Evolutionary conservation across 2,113 vertebrate species (phyloP).

Genomic region (Dicerorhinus sumatrensis): DNA sequence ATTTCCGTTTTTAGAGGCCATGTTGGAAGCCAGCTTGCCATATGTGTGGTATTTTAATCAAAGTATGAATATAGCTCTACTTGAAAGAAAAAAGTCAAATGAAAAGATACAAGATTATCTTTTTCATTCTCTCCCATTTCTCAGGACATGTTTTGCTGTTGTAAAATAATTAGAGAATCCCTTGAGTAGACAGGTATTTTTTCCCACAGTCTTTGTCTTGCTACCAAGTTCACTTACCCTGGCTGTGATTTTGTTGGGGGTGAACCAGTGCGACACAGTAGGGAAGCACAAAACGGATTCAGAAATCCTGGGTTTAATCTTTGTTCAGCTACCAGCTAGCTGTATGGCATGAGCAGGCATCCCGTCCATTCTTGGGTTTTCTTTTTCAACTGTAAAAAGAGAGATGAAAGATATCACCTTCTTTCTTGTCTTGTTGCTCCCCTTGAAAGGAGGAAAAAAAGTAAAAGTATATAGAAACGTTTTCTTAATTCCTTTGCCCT

Average conservation of each 20-base stretch:
- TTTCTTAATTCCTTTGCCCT: background rate
- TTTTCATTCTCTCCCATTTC: background rate
- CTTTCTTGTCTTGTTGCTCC: background rate
- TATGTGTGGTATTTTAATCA: slow-evolving; percentile 57
- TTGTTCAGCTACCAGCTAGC: background rate
- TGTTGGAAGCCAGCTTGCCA: slow-evolving; percentile 7
- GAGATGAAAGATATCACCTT: background rate
- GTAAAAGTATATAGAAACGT: background rate
- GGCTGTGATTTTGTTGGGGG: background rate
- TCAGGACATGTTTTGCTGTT: background rate
- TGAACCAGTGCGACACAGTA: background rate
- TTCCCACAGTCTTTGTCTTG: background rate
- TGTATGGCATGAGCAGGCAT: background rate
- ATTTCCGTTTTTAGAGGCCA: background rate
- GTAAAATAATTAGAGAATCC: background rate
- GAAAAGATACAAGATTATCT: background rate
- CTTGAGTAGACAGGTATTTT: background rate
- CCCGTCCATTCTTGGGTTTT: background rate
- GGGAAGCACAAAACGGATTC: background rate
- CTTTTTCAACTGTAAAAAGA: background rate
- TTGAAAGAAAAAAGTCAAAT: background rate
- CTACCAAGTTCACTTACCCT: background rate
- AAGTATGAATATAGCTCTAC: background rate
- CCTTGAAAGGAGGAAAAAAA: background rate
- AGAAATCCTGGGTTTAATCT: background rate